These are phyloP conservation scores for Ianthella basta DNA, from an alignment of 37 sponge, comb jelly and placozoan genomes.

Conservation along the genomic window DNA sequence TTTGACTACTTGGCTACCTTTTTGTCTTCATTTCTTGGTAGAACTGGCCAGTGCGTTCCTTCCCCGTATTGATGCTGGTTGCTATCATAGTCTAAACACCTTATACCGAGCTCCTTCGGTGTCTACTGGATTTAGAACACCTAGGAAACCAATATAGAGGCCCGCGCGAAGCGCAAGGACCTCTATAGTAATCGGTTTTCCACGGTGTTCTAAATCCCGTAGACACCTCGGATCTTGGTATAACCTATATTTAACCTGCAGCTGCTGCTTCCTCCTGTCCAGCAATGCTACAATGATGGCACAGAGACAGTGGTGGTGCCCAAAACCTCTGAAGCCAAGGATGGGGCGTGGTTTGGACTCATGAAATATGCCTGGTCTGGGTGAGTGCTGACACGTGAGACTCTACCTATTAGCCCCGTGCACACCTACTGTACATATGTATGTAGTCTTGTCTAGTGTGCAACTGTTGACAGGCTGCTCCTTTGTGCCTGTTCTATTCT, in stretches of 20 bases:
- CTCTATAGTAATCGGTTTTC: no score
- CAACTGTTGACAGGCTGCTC: background rate
- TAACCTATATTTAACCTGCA: background rate
- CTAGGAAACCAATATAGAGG: background rate
- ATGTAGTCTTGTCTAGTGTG: background rate
- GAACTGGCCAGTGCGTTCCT: no score
- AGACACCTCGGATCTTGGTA: no score
- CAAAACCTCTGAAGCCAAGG: slow-evolving; percentile 56
- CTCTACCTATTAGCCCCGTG: no score
- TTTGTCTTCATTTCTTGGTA: no score
- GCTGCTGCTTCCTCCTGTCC: background rate
- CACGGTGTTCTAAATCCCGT: no score
- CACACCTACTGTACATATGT: no score
- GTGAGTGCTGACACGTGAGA: no score
- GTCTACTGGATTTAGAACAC: background rate
- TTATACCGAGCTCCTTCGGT: background rate
- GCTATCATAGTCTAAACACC: no score
- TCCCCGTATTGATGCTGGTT: no score
- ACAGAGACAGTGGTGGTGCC: slow-evolving; percentile 69
- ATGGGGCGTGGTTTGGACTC: slow-evolving; percentile 76
- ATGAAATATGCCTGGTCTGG: slow-evolving; percentile 90
- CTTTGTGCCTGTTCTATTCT: background rate
- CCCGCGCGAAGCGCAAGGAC: no score
- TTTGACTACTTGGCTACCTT: no score
- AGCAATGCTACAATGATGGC: slow-evolving; percentile 75